Evolutionary conservation across 2,797 vertebrate genomes (phyloP).

Genomic region (Pteropus rufus): DNA sequence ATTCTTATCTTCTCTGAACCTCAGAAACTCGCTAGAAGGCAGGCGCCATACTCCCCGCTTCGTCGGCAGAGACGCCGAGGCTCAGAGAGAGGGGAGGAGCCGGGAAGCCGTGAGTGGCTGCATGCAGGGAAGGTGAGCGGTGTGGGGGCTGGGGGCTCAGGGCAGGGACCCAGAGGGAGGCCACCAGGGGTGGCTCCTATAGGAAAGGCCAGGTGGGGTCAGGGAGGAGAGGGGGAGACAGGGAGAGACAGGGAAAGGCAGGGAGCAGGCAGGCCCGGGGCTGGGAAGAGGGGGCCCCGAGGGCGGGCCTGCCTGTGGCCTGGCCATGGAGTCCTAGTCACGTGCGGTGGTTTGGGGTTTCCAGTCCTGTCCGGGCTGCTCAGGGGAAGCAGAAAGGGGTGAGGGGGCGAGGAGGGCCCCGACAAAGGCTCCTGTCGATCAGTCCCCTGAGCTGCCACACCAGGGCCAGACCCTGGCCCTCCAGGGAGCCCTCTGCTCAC

Average conservation of each 20-base stretch:
- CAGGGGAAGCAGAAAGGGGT: not conserved
- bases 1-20: not conserved
- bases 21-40: not conserved
- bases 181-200: not conserved
- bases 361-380: not conserved
- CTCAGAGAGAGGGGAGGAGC: not conserved
- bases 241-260: not conserved
- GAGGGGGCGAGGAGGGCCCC: not conserved
- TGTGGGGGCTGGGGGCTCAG: not conserved
- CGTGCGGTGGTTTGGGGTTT: not conserved
- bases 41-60: not conserved
- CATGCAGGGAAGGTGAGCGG: not conserved
- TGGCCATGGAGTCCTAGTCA: not conserved
- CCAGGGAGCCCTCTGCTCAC: not conserved
- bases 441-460: not conserved
- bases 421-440: not conserved
- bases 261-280: accelerated
- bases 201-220: not conserved
- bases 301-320: not conserved
- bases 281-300: too few relatives aligned
- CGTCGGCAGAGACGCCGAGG: not conserved
- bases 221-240: not conserved
- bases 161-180: not conserved
- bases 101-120: not conserved
- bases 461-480: not conserved